Evolutionary conservation across 2,113 vertebrate genomes (phyloP), one percentile per base, ranked within the genome.

Genomic region (human): DNA sequence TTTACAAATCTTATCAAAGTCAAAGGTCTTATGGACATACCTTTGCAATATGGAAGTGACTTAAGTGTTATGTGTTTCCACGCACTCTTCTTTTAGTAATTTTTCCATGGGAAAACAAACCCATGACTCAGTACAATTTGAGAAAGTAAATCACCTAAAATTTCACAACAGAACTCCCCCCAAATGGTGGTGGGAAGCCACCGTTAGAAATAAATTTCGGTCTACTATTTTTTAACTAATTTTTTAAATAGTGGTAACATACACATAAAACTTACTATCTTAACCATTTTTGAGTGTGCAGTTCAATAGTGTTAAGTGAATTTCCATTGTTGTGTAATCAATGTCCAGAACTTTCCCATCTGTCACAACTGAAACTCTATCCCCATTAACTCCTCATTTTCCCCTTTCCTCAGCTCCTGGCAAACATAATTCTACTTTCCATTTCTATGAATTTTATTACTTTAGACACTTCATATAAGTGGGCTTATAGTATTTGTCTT

Each of bases 391-490:
- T 89, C 12, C 12, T 14, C 23, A 10, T 89, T 76, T 4, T 1
- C 32, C 0, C 1, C 50, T 75, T 3, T 14, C 8, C 13, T 4
- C 0, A 83, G 16, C 10, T 6, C 25, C 50, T 38, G 25, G 18
- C 12, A 48, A 57, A 16, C 57, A 76, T 18, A 8, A 38, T 66
- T 66, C 35, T 79, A 35, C 22, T 52, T 79, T 81, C 8, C 73
- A 3, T 22, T 64, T 70, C 23, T 45, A 66, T 57, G 40, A 76
- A 76, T 89, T n/a, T 83, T 12, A 76, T 32, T 92, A 48, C 7
- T 76, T 66, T 55, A 40, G 72, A 9, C 68, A 43, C 59, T 32
- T 72, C 23, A 38, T 48, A 6, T 87, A 35, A 45, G 43, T 70
- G 35, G 25, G 68, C 30, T 30, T 23, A 93, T 3, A 48, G 3